Conservation (phyloP, 2,888 invertebrate genomes). For the Synanthedon myopaeformis region DNA sequence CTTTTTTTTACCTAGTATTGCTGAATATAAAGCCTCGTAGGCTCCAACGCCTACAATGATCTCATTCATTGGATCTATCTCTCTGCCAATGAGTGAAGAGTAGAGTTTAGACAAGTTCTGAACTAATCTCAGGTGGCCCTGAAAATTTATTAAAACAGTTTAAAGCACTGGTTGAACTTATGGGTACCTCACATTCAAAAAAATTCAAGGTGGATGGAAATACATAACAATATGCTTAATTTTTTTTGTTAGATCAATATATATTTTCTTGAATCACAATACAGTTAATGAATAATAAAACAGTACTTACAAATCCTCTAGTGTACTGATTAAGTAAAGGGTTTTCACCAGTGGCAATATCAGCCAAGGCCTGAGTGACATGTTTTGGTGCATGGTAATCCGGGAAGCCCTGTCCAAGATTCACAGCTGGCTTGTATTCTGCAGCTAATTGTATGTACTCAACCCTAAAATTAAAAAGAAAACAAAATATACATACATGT, state of each 20-base stretch:
- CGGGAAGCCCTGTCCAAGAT: constrained; percentile 96
- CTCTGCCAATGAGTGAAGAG: constrained; percentile 78
- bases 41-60: constrained; percentile 92
- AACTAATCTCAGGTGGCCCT: constrained; percentile 94
- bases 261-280: too few species aligned
- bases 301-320: constrained; percentile 85
- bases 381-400: constrained; percentile 89
- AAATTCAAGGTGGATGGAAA: too few species aligned
- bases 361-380: constrained; percentile 81
- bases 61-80: constrained; percentile 88
- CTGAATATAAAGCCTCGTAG: constrained; percentile 91
- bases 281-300: constrained; percentile 1
- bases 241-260: too few species aligned
- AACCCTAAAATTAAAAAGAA: constrained; percentile 74
- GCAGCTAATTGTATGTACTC: constrained; percentile 88
- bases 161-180: too few species aligned
- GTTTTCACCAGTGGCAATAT: constrained; percentile 76
- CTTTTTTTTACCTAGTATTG: constrained; percentile 72
- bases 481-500: background rate
- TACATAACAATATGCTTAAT: too few species aligned
- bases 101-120: constrained; percentile 87
- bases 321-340: constrained; percentile 91
- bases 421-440: constrained; percentile 85
- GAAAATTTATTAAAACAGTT: constrained; percentile 17
- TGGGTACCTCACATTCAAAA: too few species aligned